Evolutionary conservation across 2,797 vertebrate species (phyloP).

Genomic region (Hydrophis major): DNA sequence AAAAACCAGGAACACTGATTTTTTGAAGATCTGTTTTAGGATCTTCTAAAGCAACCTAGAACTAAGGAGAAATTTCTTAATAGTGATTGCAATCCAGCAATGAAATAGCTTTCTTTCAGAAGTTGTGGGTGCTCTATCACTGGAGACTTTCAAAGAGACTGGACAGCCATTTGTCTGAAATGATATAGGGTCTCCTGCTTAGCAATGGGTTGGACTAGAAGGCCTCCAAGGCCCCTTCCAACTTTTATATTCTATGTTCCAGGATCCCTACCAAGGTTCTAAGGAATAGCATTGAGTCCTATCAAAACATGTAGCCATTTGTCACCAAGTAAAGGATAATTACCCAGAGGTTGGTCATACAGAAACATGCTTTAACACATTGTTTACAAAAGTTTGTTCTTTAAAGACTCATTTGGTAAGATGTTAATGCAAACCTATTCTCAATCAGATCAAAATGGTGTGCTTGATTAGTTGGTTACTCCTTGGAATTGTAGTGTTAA

Average conservation of each 20-base stretch:
- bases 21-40: background rate
- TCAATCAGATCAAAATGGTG: conserved; percentile 1
- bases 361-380: background rate
- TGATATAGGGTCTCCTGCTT: background rate
- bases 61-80: too few relatives aligned
- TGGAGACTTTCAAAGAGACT: background rate
- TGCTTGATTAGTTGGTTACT: background rate
- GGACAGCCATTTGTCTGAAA: background rate
- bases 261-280: background rate
- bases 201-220: background rate
- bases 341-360: background rate
- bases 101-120: background rate
- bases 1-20: background rate
- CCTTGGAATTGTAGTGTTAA: background rate
- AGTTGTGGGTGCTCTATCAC: too few relatives aligned
- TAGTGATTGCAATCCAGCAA: background rate
- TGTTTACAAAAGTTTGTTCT: background rate
- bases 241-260: background rate
- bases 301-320: background rate
- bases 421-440: conserved; percentile 23
- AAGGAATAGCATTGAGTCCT: background rate
- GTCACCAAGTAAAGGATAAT: background rate
- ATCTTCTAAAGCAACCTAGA: too few relatives aligned
- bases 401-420: background rate
- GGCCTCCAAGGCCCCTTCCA: background rate